phyloP scores from a whole-genome alignment of 2,888 invertebrate species.

The Gari tellinella region DNA sequence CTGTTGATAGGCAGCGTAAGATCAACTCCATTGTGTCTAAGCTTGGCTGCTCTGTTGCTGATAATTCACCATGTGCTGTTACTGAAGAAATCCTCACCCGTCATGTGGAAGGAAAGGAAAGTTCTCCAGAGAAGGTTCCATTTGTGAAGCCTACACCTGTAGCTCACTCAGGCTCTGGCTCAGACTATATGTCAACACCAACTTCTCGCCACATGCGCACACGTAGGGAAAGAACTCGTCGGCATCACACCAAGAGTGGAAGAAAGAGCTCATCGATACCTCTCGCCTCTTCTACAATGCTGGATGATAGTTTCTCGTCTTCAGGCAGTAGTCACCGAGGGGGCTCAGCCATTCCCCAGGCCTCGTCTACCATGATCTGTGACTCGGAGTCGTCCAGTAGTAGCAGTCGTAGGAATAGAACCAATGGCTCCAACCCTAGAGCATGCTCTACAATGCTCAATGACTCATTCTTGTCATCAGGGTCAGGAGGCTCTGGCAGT shows the following conservation, averaged over 20 bases:
- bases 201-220: constrained; percentile 39
- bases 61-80: constrained; percentile 43
- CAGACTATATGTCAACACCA: constrained; percentile 58
- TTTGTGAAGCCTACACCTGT: constrained; percentile 54
- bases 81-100: constrained; percentile 65
- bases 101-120: constrained; percentile 70
- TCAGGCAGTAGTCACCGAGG: constrained; percentile 62
- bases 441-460: constrained; percentile 61
- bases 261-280: constrained; percentile 67
- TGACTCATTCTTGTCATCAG: constrained; percentile 58
- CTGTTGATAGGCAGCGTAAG: constrained; percentile 75
- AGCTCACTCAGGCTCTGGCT: constrained; percentile 54
- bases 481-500: constrained; percentile 49
- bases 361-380: constrained; percentile 75
- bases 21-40: constrained; percentile 67
- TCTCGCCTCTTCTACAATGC: constrained; percentile 75
- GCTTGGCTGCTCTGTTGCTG: constrained; percentile 37
- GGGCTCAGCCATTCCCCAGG: constrained; percentile 67
- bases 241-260: constrained; percentile 51
- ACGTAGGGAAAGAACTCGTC: constrained; percentile 44
- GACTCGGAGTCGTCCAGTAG: constrained; percentile 68
- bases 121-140: constrained; percentile 47
- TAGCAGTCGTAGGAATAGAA: constrained; percentile 56
- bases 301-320: constrained; percentile 67
- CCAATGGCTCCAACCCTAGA: constrained; percentile 47